Conservation (phyloP, 2,113 vertebrate species). For the Odontesthes bonariensis region DNA sequence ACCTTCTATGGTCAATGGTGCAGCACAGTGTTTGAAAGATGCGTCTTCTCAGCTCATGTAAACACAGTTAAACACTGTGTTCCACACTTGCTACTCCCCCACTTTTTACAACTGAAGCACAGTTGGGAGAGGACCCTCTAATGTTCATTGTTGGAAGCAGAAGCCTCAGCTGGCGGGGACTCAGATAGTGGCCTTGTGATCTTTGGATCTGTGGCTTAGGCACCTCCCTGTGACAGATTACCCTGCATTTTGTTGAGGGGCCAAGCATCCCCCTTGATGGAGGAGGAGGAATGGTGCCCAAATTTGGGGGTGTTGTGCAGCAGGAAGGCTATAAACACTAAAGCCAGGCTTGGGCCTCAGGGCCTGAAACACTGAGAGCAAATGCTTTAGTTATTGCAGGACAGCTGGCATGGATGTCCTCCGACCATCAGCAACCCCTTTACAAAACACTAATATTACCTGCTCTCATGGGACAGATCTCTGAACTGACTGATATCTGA, state of each 20-base stretch:
- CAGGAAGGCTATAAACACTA: slow-evolving; percentile 70
- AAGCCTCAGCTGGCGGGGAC: slow-evolving; percentile 49
- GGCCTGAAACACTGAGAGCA: slow-evolving; percentile 47
- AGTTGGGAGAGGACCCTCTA: slow-evolving; percentile 30
- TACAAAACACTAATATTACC: slow-evolving; percentile 41
- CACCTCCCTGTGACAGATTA: slow-evolving; percentile 68
- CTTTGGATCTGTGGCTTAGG: slow-evolving; percentile 53
- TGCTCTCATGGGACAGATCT: slow-evolving; percentile 57
- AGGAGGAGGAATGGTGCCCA: slow-evolving; percentile 75
- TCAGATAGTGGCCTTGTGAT: slow-evolving; percentile 52
- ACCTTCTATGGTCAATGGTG: slow-evolving; percentile 81
- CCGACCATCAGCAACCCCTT: slow-evolving; percentile 31
- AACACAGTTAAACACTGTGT: slow-evolving; percentile 77
- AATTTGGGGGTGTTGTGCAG: slow-evolving; percentile 77
- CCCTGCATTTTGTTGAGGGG: slow-evolving; percentile 56
- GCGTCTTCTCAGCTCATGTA: slow-evolving; percentile 72
- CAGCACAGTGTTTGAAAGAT: slow-evolving; percentile 68
- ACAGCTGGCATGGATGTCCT: slow-evolving; percentile 75
- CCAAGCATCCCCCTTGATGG: slow-evolving; percentile 66
- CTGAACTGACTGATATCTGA: slow-evolving; percentile 37
- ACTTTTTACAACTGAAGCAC: slow-evolving; percentile 34
- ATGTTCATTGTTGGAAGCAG: slow-evolving; percentile 35
- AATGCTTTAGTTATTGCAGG: slow-evolving; percentile 70
- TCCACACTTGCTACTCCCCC: slow-evolving; percentile 55
- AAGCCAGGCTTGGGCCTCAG: slow-evolving; percentile 60